These are phyloP conservation scores for Brachionus rotundiformis DNA, from an alignment of 1,140 invertebrate genomes.

Conservation along the genomic window DNA sequence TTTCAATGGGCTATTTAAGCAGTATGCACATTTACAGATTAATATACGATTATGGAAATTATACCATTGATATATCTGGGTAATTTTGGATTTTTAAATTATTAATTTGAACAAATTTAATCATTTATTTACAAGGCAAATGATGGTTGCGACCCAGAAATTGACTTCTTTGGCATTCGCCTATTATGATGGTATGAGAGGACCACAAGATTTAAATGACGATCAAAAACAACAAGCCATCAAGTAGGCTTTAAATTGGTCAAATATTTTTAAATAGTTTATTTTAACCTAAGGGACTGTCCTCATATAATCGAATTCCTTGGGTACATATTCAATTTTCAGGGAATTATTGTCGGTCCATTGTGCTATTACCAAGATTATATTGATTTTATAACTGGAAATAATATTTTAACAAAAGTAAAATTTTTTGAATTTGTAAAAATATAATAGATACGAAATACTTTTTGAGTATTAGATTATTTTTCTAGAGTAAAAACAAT, in stretches of 20 bases:
- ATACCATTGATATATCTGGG: conserved; percentile 88
- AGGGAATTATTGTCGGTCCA: conserved; percentile 53
- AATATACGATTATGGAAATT: conserved; percentile 82
- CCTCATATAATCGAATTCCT: conserved; percentile 52
- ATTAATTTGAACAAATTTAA: neutral
- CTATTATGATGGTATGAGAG: conserved; percentile 76
- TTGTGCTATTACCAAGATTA: conserved; percentile 53
- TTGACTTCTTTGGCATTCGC: conserved; percentile 87
- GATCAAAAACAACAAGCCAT: conserved; percentile 21
- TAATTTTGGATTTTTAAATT: conserved; percentile 55
- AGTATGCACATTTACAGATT: conserved; percentile 81
- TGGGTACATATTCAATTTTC: conserved; percentile 53
- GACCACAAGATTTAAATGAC: conserved; percentile 25
- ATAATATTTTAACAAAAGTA: conserved; percentile 34
- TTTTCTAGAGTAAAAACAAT: no score
- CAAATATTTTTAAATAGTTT: neutral
- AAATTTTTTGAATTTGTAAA: neutral
- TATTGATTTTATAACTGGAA: conserved; percentile 50
- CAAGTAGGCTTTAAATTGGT: neutral
- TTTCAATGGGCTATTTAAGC: conserved; percentile 77
- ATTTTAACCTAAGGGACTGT: neutral
- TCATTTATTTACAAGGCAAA: conserved; percentile 69
- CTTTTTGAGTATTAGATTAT: no score
- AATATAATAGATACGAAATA: no score
- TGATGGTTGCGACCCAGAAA: conserved; percentile 97